Conservation (phyloP, 2,888 invertebrate genomes). For the Microplitis manilae region DNA sequence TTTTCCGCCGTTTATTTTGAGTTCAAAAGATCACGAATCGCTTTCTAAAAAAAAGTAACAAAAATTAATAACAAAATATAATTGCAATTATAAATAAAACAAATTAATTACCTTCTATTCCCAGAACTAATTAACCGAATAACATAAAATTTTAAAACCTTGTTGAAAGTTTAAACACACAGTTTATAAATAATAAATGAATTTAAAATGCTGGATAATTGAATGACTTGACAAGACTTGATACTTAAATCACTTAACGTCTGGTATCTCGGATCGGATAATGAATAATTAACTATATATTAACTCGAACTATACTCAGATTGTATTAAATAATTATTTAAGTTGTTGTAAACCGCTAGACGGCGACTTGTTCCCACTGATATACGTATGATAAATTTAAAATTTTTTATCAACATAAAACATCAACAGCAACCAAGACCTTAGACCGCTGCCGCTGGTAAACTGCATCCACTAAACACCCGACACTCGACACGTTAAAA, state of each 20-base stretch:
- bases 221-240: background rate
- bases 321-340: background rate
- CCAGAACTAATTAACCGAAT: no score
- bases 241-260: background rate
- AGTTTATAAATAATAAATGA: background rate
- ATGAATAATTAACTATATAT: constrained; percentile 1
- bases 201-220: background rate
- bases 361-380: background rate
- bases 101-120: background rate
- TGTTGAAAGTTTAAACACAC: no score
- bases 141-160: no score
- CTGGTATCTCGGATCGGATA: background rate
- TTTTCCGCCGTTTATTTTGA: background rate
- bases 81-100: background rate
- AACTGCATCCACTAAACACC: no score
- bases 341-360: background rate
- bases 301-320: background rate
- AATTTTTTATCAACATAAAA: no score
- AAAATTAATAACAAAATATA: background rate
- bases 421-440: no score
- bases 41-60: background rate
- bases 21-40: background rate
- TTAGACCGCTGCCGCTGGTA: no score
- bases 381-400: background rate
- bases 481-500: background rate